Base-by-base conservation (phyloP, 2,888 invertebrate genomes). In the Mimumesa dahlbomi region DNA sequence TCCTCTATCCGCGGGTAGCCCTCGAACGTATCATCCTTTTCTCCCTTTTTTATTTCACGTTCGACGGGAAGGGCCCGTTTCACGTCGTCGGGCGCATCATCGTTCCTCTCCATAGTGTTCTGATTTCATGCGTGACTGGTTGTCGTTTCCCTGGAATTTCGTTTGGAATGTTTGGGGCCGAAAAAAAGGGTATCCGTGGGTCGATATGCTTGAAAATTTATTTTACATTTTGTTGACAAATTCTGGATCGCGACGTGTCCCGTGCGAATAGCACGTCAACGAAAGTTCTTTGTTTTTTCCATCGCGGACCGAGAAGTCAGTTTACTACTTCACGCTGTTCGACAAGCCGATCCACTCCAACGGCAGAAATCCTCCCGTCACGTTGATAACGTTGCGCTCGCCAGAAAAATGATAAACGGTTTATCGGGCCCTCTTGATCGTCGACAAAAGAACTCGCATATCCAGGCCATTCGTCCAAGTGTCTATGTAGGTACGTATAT, bases 71-170 rank as follows among this genome's bases (percentile, higher is more conserved):
- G 75, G 3, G 84, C 83, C 7, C 73, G 73, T 46, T 69, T 79
- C 9, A 82, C 84, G 34, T 85, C 82, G 3, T 77, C 72, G 0
- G 82, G 84, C 40, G 83, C 80, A 25, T 84, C 84, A 40, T 85
- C 83, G 46, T 79, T 75, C 1, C 75, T 75, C 16, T 82, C 74
- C 85, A 87, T 86, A 1, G 9, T 18, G 2, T 38, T 52, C 18
- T 18, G n/a, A n/a, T n/a, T n/a, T n/a, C n/a, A n/a, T n/a, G n/a
- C n/a, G n/a, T n/a, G n/a, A n/a, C n/a, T n/a, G n/a, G n/a, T n/a
- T n/a, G n/a, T n/a, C n/a, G n/a, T n/a, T n/a, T n/a, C n/a, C n/a
- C 25, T 25, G 25, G 25, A 25, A 25, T 3, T 36, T n/a, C 16
- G 7, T 38, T 18, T 38, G 19, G 34, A 29, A 34, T 43, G 11